A percentile compares a stretch with the other conserved stretches of the same genome.
Conservation (phyloP, 2,113 vertebrate species). For the Crotalus tigris region DNA sequence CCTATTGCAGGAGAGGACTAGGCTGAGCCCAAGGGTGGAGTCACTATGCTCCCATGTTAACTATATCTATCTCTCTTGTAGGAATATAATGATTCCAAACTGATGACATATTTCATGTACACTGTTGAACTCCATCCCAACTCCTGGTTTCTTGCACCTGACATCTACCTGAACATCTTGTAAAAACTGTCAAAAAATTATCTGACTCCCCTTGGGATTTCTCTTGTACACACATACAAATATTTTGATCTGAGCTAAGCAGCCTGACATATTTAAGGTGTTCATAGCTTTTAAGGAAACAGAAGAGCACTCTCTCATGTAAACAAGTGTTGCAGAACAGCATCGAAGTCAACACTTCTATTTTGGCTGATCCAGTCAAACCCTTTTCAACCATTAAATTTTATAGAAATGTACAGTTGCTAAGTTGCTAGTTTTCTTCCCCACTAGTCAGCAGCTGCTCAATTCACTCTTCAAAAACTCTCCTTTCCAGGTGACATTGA, state of each 20-base stretch:
- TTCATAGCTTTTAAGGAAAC: slow-evolving; percentile 1
- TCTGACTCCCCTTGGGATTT: not conserved
- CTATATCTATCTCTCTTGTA: not conserved
- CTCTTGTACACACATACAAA: not conserved
- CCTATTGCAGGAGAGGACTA: not conserved
- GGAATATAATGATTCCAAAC: no score
- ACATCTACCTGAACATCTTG: not conserved
- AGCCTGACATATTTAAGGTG: not conserved
- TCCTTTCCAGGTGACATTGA: slow-evolving; percentile 43
- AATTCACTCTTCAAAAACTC: slow-evolving; percentile 38
- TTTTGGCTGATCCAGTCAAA: slow-evolving; percentile 1
- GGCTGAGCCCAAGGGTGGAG: no score
- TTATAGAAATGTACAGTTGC: slow-evolving; percentile 38
- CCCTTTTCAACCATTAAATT: slow-evolving; percentile 43
- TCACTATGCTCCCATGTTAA: not conserved
- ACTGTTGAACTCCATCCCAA: not conserved
- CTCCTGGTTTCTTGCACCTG: not conserved
- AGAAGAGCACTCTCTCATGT: not conserved
- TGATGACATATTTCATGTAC: no score
- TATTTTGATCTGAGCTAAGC: not conserved
- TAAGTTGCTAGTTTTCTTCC: slow-evolving; percentile 39
- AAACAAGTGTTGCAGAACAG: not conserved
- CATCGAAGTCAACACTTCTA: not conserved
- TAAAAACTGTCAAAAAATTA: not conserved
- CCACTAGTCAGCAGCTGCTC: slow-evolving; percentile 45